Evolutionary conservation across 23 tunicate genomes (phyloP), one percentile per base, ranked within the genome.

Genomic region (Corella eumyota): DNA sequence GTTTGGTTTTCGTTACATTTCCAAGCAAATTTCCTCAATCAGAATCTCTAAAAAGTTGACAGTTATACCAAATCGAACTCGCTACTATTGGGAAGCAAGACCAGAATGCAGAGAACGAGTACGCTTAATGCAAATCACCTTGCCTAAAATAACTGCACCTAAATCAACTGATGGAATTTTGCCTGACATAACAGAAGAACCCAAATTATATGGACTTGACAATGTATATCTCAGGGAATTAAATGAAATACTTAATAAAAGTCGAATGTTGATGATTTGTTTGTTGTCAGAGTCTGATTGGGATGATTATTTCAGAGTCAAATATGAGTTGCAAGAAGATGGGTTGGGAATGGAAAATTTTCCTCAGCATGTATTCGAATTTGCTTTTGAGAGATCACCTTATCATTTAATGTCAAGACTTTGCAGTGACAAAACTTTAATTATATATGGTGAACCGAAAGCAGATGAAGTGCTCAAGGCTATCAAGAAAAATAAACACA

Each of bases 1-100:
- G n/a, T n/a, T n/a, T n/a, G n/a, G n/a, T n/a, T n/a, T n/a, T n/a
- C n/a, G n/a, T n/a, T n/a, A n/a, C n/a, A n/a, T n/a, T n/a, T n/a
- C n/a, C n/a, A n/a, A n/a, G n/a, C n/a, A n/a, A n/a, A n/a, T n/a
- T n/a, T n/a, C n/a, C n/a, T n/a, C n/a, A n/a, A n/a, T n/a, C n/a
- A n/a, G n/a, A n/a, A n/a, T n/a, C n/a, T n/a, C n/a, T n/a, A n/a
- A n/a, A n/a, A n/a, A n/a, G n/a, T n/a, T n/a, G n/a, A 55, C 36
- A 13, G n/a, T 68, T 3, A 57, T 75, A 6, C 81, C 77, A 26
- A 84, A 69, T 58, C 65, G 94, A 36, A 49, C 19, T 56, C 71
- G 94, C 6, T 84, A 84, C 61, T 70, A 67, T 56, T 84, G 83
- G 83, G 83, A 75, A 62, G 71, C 58, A 25, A 62, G 94, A 2